Base-by-base conservation (phyloP, 2,888 invertebrate genomes). In the Pristionchus exspectatus region DNA sequence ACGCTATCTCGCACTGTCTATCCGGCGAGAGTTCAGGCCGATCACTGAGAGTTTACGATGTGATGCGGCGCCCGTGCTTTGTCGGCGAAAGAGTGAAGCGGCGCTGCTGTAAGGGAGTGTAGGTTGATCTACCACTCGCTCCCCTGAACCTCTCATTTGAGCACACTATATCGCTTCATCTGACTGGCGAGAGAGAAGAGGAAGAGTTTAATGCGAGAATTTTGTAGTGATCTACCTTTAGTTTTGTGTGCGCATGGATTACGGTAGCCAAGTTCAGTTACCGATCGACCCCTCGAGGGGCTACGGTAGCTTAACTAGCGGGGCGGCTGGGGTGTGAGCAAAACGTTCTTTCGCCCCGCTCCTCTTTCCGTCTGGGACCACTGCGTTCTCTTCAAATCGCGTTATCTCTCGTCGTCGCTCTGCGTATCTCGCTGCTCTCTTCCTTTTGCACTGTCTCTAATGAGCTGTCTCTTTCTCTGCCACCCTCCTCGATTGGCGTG, bases 391-490 rank as follows among this genome's bases (percentile, higher is more conserved):
- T 87, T 72, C 10, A 14, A 38, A 16, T 54, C 54, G 5, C 72
- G 12, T 33, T 30, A 38, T 72, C 72, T 87, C 72, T 87, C 33
- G 27, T 33, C 24, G 27, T 38, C 4, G 1, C 63, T 54, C 66
- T 87, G 27, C n/a, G 21, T 69, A 10, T 63, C n/a, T 88, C 44
- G 44, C 33, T 24, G 33, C 87, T 54, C 69, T 87, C 74, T 87
- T 72, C 14, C 9, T 38, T 30, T 54, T 33, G 14, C 72, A 12
- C 54, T 14, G 44, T 72, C 72, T 87, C 87, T 87, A 3, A 50
- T 50, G 5, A 50, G 27, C 66, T 38, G 38, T 87, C 38, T 63
- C 24, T 87, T 44, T 87, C 87, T 86, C 56, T 72, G 69, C 87
- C 33, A 69, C 27, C 16, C 87, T 87, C 87, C 38, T 30, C 63